phyloP scores from a whole-genome alignment of 2,797 vertebrate species.

The Sebastiscus tertius region DNA sequence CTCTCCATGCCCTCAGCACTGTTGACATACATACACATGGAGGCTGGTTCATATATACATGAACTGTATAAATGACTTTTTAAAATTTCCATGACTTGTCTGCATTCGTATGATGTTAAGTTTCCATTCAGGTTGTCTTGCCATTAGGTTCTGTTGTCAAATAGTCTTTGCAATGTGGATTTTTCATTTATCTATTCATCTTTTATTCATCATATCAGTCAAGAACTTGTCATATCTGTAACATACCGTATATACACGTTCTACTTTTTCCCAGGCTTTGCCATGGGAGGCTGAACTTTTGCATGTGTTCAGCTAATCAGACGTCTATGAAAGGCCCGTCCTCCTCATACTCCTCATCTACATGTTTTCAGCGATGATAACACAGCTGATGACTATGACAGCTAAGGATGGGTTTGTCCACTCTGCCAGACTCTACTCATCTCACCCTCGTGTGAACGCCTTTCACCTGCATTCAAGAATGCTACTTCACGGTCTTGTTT shows the following conservation, averaged over 20 bases:
- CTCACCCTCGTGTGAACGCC: not conserved
- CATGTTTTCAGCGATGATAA: not conserved
- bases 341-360: not conserved
- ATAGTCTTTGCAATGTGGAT: not conserved
- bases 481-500: not conserved
- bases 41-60: conserved; percentile 21
- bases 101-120: not conserved
- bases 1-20: conserved; percentile 55
- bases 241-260: not conserved
- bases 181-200: not conserved
- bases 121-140: conserved; percentile 12
- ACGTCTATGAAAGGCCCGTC: not conserved
- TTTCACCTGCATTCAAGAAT: not conserved
- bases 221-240: not conserved
- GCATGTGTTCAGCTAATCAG: not conserved
- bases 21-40: conserved; percentile 53
- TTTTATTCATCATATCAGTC: not conserved
- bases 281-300: not conserved
- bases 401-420: not conserved
- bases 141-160: not conserved
- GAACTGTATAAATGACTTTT: not conserved
- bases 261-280: not conserved
- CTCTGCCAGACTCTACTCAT: not conserved
- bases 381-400: not conserved
- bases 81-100: not conserved